phyloP scores from a whole-genome alignment of 2,113 vertebrate species.

The Illadopsis cleaveri region DNA sequence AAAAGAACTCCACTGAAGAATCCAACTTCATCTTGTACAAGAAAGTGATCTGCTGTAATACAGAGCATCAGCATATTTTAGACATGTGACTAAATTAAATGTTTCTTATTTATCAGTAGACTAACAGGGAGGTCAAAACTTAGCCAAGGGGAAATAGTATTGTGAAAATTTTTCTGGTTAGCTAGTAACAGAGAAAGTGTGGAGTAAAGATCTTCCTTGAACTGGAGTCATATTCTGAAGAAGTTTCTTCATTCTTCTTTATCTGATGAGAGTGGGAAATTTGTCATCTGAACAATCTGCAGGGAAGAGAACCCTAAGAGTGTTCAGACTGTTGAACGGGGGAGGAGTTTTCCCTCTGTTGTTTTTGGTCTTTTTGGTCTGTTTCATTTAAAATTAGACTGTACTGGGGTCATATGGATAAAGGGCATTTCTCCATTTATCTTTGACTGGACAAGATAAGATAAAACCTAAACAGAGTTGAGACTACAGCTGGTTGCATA shows the following conservation, averaged over 20 bases:
- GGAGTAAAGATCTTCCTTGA: background rate
- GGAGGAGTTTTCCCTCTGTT: rapidly evolving
- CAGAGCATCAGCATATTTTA: background rate
- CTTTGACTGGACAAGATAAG: background rate
- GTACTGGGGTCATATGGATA: background rate
- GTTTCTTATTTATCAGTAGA: background rate
- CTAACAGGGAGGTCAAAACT: background rate
- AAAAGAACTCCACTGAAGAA: background rate
- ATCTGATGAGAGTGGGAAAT: background rate
- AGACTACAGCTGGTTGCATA: background rate
- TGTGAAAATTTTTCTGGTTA: background rate
- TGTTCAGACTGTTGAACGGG: background rate
- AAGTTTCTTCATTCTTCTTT: background rate
- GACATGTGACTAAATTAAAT: background rate
- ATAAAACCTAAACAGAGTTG: background rate
- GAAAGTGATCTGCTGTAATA: background rate
- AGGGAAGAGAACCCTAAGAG: background rate
- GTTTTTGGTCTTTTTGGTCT: background rate
- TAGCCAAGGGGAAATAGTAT: background rate
- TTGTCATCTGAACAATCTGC: background rate
- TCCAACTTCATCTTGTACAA: background rate
- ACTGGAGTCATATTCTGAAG: background rate
- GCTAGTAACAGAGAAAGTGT: background rate
- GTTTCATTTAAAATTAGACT: background rate
- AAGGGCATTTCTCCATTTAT: background rate